These are phyloP conservation scores for Sphinx pinastri DNA, from an alignment of 2,888 invertebrate genomes.

Conservation along the genomic window DNA sequence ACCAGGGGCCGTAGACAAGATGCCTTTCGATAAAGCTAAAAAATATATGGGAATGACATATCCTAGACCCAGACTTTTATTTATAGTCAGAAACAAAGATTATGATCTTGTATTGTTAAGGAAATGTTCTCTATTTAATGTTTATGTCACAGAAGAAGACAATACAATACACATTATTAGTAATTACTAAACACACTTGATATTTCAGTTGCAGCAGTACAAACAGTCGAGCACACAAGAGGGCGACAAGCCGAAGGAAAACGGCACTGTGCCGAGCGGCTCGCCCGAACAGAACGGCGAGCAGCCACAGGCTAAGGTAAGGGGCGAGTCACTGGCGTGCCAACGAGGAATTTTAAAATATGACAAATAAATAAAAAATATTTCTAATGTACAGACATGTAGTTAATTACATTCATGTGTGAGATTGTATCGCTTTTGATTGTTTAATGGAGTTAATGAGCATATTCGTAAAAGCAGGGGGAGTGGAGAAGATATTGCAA, in stretches of 20 bases:
- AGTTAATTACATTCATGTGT: no score
- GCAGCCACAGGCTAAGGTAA: constrained; percentile 80
- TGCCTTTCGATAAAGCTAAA: no score
- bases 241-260: constrained; percentile 89
- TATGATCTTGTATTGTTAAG: no score
- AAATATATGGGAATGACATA: no score
- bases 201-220: constrained; percentile 89
- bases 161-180: no score
- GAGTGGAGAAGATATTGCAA: background rate
- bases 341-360: background rate
- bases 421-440: background rate
- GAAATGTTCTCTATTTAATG: no score
- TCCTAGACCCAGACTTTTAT: no score
- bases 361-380: background rate
- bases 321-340: background rate
- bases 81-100: no score
- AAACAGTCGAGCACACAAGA: constrained; percentile 87
- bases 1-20: no score
- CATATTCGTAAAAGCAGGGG: background rate
- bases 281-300: constrained; percentile 85
- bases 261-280: constrained; percentile 87
- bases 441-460: no score
- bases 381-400: no score
- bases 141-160: no score
- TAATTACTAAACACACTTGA: background rate